Percentiles rank a stretch among this genome's conserved stretches.
phyloP scores from a whole-genome alignment of 2,797 vertebrate species.

The Moxostoma hubbsi region DNA sequence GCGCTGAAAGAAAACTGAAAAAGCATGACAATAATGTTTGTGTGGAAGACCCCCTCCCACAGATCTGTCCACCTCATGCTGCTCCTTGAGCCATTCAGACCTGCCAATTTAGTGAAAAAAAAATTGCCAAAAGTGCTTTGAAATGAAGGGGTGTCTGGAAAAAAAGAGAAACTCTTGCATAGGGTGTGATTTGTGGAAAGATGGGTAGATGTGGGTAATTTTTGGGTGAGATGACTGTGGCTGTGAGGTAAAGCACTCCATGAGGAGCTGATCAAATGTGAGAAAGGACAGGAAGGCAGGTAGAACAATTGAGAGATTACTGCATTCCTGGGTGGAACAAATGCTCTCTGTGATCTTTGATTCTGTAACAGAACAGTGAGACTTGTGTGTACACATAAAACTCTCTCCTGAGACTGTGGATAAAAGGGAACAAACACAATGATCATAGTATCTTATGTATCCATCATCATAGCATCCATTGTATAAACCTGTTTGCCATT shows the following conservation, averaged over 20 bases:
- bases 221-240: slow-evolving; percentile 47
- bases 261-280: slow-evolving; percentile 46
- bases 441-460: not conserved
- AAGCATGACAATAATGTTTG: slow-evolving; percentile 75
- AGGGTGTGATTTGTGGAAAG: slow-evolving; percentile 76
- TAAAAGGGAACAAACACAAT: slow-evolving; percentile 20
- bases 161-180: slow-evolving; percentile 51
- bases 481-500: not conserved
- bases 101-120: slow-evolving; percentile 71
- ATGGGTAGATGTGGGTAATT: slow-evolving; percentile 65
- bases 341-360: slow-evolving; percentile 35
- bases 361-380: slow-evolving; percentile 38
- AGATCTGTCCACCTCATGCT: slow-evolving; percentile 63
- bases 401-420: slow-evolving; percentile 24
- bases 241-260: slow-evolving; percentile 40
- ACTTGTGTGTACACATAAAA: slow-evolving; percentile 35
- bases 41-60: slow-evolving; percentile 48
- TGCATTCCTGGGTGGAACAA: slow-evolving; percentile 39
- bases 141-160: slow-evolving; percentile 49
- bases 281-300: slow-evolving; percentile 43
- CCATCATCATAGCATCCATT: not conserved
- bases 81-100: slow-evolving; percentile 76
- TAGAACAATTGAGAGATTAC: slow-evolving; percentile 49
- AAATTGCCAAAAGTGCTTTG: slow-evolving; percentile 61
- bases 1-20: slow-evolving; percentile 77